Evolutionary conservation across 1,140 invertebrate species (phyloP).

Genomic region (Megalopta genalis): DNA sequence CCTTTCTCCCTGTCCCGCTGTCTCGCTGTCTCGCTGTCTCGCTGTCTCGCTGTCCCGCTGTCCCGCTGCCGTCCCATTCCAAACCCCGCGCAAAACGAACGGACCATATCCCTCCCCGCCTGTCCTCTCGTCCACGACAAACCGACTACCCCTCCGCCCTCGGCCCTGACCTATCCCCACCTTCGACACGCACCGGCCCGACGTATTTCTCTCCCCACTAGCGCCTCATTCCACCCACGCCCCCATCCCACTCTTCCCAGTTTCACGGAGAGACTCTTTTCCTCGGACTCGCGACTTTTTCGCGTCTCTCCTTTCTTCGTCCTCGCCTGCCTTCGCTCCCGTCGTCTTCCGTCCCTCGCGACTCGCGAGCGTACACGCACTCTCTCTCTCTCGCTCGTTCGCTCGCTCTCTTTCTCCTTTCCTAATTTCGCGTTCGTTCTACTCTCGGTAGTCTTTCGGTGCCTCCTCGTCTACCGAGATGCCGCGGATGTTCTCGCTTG

Average conservation of each 20-base stretch:
- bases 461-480: no score
- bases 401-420: neutral
- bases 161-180: slow-evolving; percentile 72
- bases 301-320: slow-evolving; percentile 52
- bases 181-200: slow-evolving; percentile 57
- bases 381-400: slow-evolving; percentile 26
- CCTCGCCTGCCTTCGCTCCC: slow-evolving; percentile 24
- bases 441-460: no score
- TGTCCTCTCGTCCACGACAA: slow-evolving; percentile 46
- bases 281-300: slow-evolving; percentile 53
- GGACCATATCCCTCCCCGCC: slow-evolving; percentile 29
- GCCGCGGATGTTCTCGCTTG: no score
- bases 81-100: slow-evolving; percentile 35
- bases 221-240: slow-evolving; percentile 75
- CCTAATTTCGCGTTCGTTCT: neutral
- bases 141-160: slow-evolving; percentile 40
- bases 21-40: neutral
- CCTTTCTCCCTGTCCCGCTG: slow-evolving; percentile 26
- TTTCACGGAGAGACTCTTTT: slow-evolving; percentile 54
- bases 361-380: neutral
- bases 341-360: slow-evolving; percentile 20
- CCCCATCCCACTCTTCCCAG: slow-evolving; percentile 70
- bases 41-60: slow-evolving; percentile 30
- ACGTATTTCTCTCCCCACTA: slow-evolving; percentile 63
- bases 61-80: slow-evolving; percentile 49